These are phyloP conservation scores for Chelon labrosus DNA, from an alignment of 2,797 vertebrate species.

Conservation along the genomic window DNA sequence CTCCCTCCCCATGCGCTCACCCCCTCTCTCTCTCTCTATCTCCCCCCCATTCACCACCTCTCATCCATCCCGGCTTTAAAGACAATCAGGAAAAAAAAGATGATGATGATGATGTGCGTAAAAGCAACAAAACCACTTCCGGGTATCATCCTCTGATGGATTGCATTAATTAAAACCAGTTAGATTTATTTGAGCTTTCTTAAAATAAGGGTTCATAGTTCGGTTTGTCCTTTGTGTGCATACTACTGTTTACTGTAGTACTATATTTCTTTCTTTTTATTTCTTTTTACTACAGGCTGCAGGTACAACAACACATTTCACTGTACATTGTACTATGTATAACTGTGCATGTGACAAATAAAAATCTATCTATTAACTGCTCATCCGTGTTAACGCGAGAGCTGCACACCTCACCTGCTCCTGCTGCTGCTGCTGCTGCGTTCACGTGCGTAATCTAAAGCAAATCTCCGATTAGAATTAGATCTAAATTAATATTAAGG, in stretches of 20 bases:
- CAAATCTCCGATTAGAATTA: constrained; percentile 40
- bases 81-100: too few relatives aligned
- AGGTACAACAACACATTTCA: too few relatives aligned
- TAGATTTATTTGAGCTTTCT: constrained; percentile 27
- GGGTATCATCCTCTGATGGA: constrained; percentile 28
- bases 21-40: too few relatives aligned
- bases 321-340: too few relatives aligned
- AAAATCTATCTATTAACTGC: too few relatives aligned
- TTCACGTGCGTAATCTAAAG: constrained; percentile 16
- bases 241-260: too few relatives aligned
- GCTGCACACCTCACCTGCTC: constrained; percentile 9
- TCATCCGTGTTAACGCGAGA: constrained; percentile 34
- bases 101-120: too few relatives aligned
- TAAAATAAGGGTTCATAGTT: constrained; percentile 9
- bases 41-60: neutral
- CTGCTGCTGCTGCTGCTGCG: constrained; percentile 8
- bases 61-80: constrained; percentile 28
- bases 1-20: constrained; percentile 69
- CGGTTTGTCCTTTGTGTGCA: constrained; percentile 52
- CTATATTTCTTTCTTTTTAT: neutral
- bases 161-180: constrained; percentile 42
- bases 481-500: constrained; percentile 46
- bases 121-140: constrained; percentile 2
- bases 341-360: too few relatives aligned
- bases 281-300: too few relatives aligned